Evolutionary conservation across 2,113 vertebrate species (phyloP).

Genomic region (Microcebus tavaratra): DNA sequence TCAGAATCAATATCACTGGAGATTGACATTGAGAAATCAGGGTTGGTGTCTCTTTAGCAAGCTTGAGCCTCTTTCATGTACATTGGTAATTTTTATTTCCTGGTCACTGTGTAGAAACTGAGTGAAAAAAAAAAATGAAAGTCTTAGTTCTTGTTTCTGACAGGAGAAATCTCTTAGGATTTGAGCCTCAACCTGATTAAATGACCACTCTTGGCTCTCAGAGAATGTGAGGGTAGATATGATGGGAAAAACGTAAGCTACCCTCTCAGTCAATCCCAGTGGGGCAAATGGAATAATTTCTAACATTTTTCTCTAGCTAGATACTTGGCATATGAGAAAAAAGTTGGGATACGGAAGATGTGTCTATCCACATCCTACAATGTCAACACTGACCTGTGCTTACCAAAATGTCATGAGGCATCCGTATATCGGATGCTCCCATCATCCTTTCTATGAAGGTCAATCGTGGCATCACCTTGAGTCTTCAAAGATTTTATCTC

Average conservation of each 20-base stretch:
- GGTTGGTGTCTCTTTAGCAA: not conserved
- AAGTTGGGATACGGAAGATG: too few species aligned
- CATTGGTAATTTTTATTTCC: not conserved
- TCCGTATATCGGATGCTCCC: not conserved
- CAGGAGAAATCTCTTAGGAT: rapidly evolving
- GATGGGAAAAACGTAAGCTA: rapidly evolving
- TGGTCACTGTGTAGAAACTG: not conserved
- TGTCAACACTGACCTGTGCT: not conserved
- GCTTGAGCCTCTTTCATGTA: not conserved
- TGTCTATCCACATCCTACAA: not conserved
- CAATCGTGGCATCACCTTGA: not conserved
- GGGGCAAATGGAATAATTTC: not conserved
- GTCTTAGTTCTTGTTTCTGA: not conserved
- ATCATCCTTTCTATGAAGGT: not conserved
- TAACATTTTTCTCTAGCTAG: not conserved
- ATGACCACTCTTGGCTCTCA: not conserved
- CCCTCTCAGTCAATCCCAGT: not conserved
- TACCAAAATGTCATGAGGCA: not conserved
- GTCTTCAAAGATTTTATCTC: not conserved
- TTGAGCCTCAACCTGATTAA: not conserved
- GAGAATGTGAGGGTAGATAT: not conserved
- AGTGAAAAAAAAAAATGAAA: not conserved
- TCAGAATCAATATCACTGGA: not conserved
- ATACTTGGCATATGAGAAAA: not conserved
- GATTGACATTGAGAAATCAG: not conserved